Evolutionary conservation across 2,113 vertebrate genomes (phyloP), one percentile per base, ranked within the genome.

Genomic region (Microtus pennsylvanicus): DNA sequence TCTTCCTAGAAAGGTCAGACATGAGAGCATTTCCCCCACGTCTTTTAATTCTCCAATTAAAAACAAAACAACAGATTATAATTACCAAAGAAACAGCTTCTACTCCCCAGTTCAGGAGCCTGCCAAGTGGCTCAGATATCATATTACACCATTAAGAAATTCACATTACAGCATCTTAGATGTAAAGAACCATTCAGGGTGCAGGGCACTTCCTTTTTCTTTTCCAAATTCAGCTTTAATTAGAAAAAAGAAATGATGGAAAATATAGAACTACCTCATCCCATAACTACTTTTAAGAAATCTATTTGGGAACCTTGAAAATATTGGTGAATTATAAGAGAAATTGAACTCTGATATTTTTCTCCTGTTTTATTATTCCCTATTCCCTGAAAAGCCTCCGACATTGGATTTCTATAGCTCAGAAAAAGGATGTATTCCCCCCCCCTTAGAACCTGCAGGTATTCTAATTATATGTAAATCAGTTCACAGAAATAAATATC

Each of bases 381-480:
- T 80, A 47, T 90, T 96, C 87, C 89, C 94, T 92, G 65, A 55
- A 86, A 91, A 94, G 83, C 87, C 67, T 96, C 42, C 82, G 80
- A 96, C 81, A 52, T 47, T 91, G 77, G 61, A 88, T 94, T 96
- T 97, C 95, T 96, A 67, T 75, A 93, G 93, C 91, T 97, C 47
- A 19, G 77, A 88, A 81, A 86, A 95, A 96, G 63, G 90, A 92
- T 85, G 52, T 69, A 96, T 97, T 87, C 95, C 91, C 89, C 91
- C 89, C 65, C 65, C 58, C 52, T 93, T 77, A 90, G 87, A 97
- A 94, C 33, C 76, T 88, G 89, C 90, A 95, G 91, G 55, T 96
- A 97, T 95, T 96, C 92, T 97, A 98, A 97, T 97, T 97, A 96
- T 95, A 97, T 97, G 97, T 96, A 98, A 98, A 98, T 97, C 63